Conservation (phyloP, 2,797 vertebrate species). For the Muraenolepis orangiensis region DNA sequence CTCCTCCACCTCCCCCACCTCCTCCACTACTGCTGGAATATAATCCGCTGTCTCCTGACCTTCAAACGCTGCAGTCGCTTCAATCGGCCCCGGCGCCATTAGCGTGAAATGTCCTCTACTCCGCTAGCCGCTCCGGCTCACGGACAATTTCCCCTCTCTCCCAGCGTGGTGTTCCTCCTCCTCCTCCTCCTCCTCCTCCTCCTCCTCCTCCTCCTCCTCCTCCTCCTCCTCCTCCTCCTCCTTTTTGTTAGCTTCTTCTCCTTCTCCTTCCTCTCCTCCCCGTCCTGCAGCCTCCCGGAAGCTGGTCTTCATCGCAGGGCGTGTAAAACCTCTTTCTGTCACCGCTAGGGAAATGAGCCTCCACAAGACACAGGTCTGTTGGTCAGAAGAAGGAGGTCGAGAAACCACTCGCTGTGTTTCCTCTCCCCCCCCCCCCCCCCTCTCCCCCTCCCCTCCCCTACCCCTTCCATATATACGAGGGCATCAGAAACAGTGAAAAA, state of each 20-base stretch:
- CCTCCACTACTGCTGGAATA: slow-evolving; percentile 72
- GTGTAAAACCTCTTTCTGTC: slow-evolving; percentile 61
- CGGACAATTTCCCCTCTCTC: slow-evolving; percentile 77
- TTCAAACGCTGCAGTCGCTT: slow-evolving; percentile 80
- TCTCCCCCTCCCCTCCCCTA: no score
- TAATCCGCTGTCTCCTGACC: slow-evolving; percentile 81
- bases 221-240: slow-evolving; percentile 54
- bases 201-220: slow-evolving; percentile 53
- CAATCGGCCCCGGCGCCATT: slow-evolving; percentile 78
- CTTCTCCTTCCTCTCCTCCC: slow-evolving; percentile 60
- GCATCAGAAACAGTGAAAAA: neutral
- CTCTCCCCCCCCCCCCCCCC: slow-evolving; percentile 34
- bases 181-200: slow-evolving; percentile 66
- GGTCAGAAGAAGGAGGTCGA: slow-evolving; percentile 58
- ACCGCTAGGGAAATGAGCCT: slow-evolving; percentile 65
- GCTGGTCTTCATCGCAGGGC: slow-evolving; percentile 55
- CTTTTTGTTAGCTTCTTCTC: slow-evolving; percentile 60
- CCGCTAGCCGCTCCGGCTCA: slow-evolving; percentile 65
- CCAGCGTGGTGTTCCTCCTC: slow-evolving; percentile 66
- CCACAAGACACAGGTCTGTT: slow-evolving; percentile 68
- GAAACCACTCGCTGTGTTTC: slow-evolving; percentile 52
- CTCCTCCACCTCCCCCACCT: no score
- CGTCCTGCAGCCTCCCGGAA: slow-evolving; percentile 53
- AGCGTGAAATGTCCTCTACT: slow-evolving; percentile 82
- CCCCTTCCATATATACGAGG: neutral